Evolutionary conservation across 2,888 invertebrate genomes (phyloP).

Genomic region (Torymus tubicola): DNA sequence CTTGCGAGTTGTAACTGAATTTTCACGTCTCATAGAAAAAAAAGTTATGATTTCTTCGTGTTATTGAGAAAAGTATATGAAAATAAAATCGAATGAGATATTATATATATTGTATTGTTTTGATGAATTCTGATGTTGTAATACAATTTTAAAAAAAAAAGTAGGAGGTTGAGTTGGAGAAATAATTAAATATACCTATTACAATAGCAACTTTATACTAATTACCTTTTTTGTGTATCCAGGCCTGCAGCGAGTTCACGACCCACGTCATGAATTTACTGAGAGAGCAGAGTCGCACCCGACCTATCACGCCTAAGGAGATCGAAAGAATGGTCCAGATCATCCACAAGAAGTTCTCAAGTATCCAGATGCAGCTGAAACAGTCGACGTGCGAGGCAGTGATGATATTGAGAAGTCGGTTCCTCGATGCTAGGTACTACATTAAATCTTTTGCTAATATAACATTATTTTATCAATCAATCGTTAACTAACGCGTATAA

Average conservation of each 20-base stretch:
- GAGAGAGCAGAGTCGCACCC: slow-evolving; percentile 96
- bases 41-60: too few species aligned
- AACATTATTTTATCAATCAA: slow-evolving; percentile 11
- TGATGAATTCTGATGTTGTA: too few species aligned
- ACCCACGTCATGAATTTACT: slow-evolving; percentile 99
- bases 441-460: not conserved
- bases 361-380: slow-evolving; percentile 98
- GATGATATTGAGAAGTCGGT: slow-evolving; percentile 95
- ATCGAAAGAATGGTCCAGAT: slow-evolving; percentile 99
- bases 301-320: slow-evolving; percentile 98
- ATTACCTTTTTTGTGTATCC: slow-evolving; percentile 53
- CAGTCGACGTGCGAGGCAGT: slow-evolving; percentile 99
- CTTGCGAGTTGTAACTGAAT: too few species aligned
- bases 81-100: too few species aligned
- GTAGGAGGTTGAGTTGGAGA: too few species aligned
- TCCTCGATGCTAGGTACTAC: slow-evolving; percentile 83
- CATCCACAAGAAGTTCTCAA: slow-evolving; percentile 98
- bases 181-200: too few species aligned
- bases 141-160: too few species aligned
- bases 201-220: not conserved
- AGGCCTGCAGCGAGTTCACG: slow-evolving; percentile 99
- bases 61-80: too few species aligned
- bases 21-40: too few species aligned
- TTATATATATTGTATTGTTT: too few species aligned
- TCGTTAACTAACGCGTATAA: not conserved